phyloP scores from a whole-genome alignment of 2,888 invertebrate genomes.

The Athalia cordata region DNA sequence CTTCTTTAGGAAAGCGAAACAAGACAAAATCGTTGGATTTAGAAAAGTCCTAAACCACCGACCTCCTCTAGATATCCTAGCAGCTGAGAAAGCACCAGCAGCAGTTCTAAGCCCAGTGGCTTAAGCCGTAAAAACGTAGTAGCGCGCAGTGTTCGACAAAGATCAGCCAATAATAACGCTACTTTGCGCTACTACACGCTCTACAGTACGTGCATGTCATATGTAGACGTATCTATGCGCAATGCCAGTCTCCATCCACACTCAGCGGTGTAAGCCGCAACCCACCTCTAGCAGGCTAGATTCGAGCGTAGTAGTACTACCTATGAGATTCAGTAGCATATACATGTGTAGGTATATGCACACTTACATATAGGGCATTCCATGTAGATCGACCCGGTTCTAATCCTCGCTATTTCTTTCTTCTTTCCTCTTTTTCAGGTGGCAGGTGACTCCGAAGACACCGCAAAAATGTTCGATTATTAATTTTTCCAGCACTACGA shows the following conservation, averaged over 20 bases:
- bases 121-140: conserved; percentile 2
- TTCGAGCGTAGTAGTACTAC: background rate
- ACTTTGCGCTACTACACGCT: conserved; percentile 12
- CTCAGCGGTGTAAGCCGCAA: background rate
- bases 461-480: too few relatives aligned
- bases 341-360: conserved; percentile 10
- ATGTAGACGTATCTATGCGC: too few relatives aligned
- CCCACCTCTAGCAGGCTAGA: too few relatives aligned
- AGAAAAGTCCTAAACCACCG: too few relatives aligned
- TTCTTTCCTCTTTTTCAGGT: too few relatives aligned
- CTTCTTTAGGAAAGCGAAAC: background rate
- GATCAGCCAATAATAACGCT: conserved; percentile 29
- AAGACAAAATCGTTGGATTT: background rate
- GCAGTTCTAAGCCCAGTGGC: background rate
- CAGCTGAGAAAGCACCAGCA: background rate
- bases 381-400: too few relatives aligned
- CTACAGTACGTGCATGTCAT: conserved; percentile 1
- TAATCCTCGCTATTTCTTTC: too few relatives aligned
- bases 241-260: background rate
- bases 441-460: too few relatives aligned
- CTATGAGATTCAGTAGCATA: background rate
- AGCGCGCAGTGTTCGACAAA: conserved; percentile 3
- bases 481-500: too few relatives aligned
- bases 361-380: too few relatives aligned
- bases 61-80: too few relatives aligned